Base-by-base conservation (phyloP, 2,888 invertebrate species). In the Elegia similella region DNA sequence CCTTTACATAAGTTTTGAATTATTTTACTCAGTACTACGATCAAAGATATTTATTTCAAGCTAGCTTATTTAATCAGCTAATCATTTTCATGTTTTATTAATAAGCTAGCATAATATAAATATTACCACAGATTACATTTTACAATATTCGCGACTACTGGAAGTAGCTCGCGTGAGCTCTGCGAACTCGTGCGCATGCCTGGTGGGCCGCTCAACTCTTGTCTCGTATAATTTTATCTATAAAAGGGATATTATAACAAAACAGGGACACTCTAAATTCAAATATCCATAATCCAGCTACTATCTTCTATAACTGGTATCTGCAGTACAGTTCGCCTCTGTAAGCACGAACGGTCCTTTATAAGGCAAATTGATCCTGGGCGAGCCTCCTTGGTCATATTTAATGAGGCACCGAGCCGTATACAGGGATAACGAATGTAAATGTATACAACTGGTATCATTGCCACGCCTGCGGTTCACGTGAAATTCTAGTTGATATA, bases 351-450 rank as follows among this genome's bases (percentile, higher is more conserved):
- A 38, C 38, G 12, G 30, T 55, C 57, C 63, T 64, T 65, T 63
- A 68, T 63, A 62, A 69, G 67, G 65, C 64, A 69, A 68, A 71
- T 70, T 61, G 64, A 60, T 55, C 64, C 52, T 63, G 60, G 52
- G 44, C 59, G 62, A 52, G 57, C 62, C 66, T 69, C 59, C 69
- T 70, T 62, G 67, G 68, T 69, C 72, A 76, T 78, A 76, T 73
- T 74, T 76, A 78, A 79, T 73, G 71, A 73, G 75, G 67, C 64
- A 69, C 74, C 69, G n/a, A 23, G 67, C 55, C 38, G 52, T 42
- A n/a, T 29, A 62, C 59, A 46, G 70, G 75, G 74, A 73, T 76
- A 80, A 79, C 76, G 56, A 73, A 80, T 79, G 76, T 70, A 75
- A 80, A 81, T 78, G 72, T 67, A 78, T 70, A 75, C 72, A 57